Percentiles rank a stretch among this genome's conserved stretches.
Evolutionary conservation across 2,888 invertebrate species (phyloP).

Genomic region (Thymelicus acteon): DNA sequence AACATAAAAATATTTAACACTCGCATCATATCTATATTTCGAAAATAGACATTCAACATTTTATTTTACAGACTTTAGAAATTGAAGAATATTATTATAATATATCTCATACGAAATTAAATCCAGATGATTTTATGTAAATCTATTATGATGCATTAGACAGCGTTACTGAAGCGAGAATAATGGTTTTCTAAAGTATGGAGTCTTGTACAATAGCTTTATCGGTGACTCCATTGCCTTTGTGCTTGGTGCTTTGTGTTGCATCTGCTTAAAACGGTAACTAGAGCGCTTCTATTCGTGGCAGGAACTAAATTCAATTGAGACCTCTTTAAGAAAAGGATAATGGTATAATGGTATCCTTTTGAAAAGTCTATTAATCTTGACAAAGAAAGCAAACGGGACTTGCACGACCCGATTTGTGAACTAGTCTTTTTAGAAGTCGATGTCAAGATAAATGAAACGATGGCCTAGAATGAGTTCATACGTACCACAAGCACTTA

Average conservation of each 20-base stretch:
- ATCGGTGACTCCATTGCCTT: slow-evolving; percentile 39
- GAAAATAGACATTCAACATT: too few species aligned
- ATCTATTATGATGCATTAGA: slow-evolving; percentile 18
- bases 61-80: too few species aligned
- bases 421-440: background rate
- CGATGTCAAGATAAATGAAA: background rate
- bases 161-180: slow-evolving; percentile 16
- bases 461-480: background rate
- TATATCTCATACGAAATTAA: background rate
- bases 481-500: background rate
- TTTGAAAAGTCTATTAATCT: slow-evolving; percentile 14
- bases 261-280: slow-evolving; percentile 52
- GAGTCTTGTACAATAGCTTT: slow-evolving; percentile 23
- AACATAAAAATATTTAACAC: too few species aligned
- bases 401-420: background rate
- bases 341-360: slow-evolving; percentile 28
- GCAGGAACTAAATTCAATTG: slow-evolving; percentile 45
- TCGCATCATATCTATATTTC: too few species aligned
- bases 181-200: slow-evolving; percentile 26
- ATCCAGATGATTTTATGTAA: background rate
- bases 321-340: slow-evolving; percentile 41
- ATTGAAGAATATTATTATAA: too few species aligned
- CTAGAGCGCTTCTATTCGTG: slow-evolving; percentile 48
- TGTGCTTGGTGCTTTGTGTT: slow-evolving; percentile 49
- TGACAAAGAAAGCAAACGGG: slow-evolving; percentile 6